These are phyloP conservation scores for Eremophila alpestris DNA, from an alignment of 2,797 vertebrate genomes.

Conservation along the genomic window DNA sequence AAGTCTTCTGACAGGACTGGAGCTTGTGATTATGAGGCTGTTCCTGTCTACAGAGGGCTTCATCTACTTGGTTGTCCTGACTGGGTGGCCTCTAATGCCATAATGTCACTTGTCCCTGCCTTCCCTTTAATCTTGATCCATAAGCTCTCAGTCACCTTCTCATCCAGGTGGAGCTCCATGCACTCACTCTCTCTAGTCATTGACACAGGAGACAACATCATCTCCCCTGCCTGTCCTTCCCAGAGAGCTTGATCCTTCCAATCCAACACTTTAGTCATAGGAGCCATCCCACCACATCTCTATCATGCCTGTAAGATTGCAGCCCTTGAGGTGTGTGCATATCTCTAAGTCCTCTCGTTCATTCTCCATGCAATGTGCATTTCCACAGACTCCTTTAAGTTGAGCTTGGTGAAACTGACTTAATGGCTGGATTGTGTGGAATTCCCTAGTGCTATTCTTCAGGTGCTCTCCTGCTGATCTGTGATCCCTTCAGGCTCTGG, in stretches of 20 bases:
- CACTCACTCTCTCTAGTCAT: fast-evolving
- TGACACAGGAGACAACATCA: neutral
- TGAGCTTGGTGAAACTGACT: neutral
- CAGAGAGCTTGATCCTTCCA: neutral
- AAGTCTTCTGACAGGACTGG: fast-evolving
- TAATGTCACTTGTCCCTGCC: neutral
- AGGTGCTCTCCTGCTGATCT: neutral
- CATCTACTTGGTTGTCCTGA: too few relatives aligned
- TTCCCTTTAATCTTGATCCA: too few relatives aligned
- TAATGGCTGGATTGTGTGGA: neutral
- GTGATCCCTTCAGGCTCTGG: neutral
- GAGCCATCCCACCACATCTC: neutral
- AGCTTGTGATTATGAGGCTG: too few relatives aligned
- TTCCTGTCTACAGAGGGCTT: neutral
- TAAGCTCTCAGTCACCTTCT: neutral
- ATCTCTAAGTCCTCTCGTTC: neutral
- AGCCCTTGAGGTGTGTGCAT: neutral
- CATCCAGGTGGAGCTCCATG: neutral
- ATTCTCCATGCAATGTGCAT: neutral
- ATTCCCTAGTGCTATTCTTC: neutral
- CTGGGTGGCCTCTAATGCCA: neutral
- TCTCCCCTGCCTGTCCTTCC: neutral
- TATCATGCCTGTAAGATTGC: neutral
- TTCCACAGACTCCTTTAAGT: neutral
- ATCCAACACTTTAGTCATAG: neutral